Conservation (phyloP, 2,888 invertebrate species). For the Leucophora obtusa region DNA sequence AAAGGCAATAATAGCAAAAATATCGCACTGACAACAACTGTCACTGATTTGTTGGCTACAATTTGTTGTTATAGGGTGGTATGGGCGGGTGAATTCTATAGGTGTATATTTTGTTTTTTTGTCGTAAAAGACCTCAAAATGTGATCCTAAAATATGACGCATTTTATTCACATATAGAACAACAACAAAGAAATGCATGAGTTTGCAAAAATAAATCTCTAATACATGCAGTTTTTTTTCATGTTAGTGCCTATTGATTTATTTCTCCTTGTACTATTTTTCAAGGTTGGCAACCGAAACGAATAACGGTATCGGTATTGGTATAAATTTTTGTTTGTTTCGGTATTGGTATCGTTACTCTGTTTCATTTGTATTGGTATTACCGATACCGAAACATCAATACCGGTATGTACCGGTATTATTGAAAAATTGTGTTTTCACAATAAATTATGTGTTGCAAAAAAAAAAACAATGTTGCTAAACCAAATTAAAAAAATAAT, state of each 20-base stretch:
- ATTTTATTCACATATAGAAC: conserved; percentile 15
- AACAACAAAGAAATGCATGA: conserved; percentile 25
- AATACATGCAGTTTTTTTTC: conserved; percentile 9
- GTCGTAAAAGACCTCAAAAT: conserved; percentile 26
- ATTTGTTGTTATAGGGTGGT: conserved; percentile 42
- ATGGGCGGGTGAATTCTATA: conserved; percentile 24
- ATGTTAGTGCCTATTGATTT: conserved; percentile 30
- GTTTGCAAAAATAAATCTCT: conserved; percentile 34
- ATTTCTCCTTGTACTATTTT: neutral
- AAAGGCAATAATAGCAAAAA: conserved; percentile 53
- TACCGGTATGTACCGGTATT: too few species aligned
- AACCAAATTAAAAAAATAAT: too few species aligned
- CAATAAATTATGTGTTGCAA: too few species aligned
- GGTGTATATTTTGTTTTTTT: neutral
- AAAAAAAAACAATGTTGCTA: too few species aligned
- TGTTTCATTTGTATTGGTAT: too few species aligned
- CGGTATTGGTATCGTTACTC: too few species aligned
- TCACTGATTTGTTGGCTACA: conserved; percentile 7
- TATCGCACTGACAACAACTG: conserved; percentile 44
- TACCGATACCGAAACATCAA: too few species aligned
- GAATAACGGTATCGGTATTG: too few species aligned
- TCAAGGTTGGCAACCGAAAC: too few species aligned
- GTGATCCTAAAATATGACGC: conserved; percentile 49
- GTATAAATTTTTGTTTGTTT: too few species aligned
- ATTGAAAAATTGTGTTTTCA: too few species aligned